Conservation (phyloP, 2,888 invertebrate genomes). For the Lycocerus yunnanus region DNA sequence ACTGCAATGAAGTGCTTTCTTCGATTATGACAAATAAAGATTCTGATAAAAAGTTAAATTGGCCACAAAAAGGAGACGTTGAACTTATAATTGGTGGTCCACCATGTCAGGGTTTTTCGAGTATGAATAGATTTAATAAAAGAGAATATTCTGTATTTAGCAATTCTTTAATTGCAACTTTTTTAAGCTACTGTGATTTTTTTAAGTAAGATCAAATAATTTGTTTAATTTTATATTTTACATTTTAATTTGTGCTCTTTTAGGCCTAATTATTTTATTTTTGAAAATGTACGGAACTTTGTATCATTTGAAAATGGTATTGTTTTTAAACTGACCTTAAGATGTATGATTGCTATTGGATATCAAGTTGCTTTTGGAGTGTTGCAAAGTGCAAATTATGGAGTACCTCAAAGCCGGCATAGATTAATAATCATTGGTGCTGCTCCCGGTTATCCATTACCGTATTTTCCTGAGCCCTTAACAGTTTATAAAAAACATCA, state of each 20-base stretch:
- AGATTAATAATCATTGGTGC: slow-evolving; percentile 63
- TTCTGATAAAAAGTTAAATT: slow-evolving; percentile 26
- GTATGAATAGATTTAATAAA: no score
- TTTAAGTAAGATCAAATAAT: slow-evolving; percentile 55
- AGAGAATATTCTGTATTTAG: no score
- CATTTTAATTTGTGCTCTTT: background rate
- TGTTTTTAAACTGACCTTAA: slow-evolving; percentile 73
- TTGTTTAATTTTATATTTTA: slow-evolving; percentile 43
- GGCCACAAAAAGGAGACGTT: slow-evolving; percentile 77
- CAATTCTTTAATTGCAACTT: slow-evolving; percentile 69
- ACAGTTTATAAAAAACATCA: slow-evolving; percentile 58
- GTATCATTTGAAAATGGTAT: slow-evolving; percentile 79
- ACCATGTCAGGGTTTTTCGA: no score
- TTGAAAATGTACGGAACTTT: slow-evolving; percentile 87
- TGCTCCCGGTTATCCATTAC: slow-evolving; percentile 74
- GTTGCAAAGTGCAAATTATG: no score
- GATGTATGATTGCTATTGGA: no score
- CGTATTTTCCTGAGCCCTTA: slow-evolving; percentile 76
- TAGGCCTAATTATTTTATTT: slow-evolving; percentile 74
- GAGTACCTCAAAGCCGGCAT: no score
- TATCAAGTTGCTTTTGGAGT: background rate
- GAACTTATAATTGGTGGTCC: slow-evolving; percentile 53
- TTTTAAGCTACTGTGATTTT: no score
- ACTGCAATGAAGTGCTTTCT: slow-evolving; percentile 74
- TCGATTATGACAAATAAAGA: slow-evolving; percentile 65